Conservation (phyloP, 2,888 invertebrate species). For the Choristoneura rosaceana region DNA sequence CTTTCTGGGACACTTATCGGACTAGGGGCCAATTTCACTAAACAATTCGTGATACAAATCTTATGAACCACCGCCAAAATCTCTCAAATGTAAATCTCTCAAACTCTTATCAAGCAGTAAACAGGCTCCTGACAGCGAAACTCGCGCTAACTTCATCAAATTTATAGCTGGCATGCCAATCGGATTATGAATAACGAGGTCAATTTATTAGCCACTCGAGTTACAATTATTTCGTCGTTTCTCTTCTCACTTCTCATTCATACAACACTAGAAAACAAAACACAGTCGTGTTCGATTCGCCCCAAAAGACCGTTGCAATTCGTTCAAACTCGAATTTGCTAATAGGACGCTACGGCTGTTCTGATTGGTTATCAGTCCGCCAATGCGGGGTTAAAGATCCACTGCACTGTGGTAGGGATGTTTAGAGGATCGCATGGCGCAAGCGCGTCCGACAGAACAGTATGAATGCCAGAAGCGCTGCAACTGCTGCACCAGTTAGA, state of each 20-base stretch:
- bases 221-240: neutral
- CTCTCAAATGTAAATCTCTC: neutral
- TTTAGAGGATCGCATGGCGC: conserved; percentile 69
- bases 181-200: neutral
- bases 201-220: neutral
- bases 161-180: neutral
- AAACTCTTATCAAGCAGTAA: neutral
- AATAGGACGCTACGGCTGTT: conserved; percentile 13
- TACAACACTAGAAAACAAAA: neutral
- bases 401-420: conserved; percentile 42
- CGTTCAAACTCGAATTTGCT: conserved; percentile 10
- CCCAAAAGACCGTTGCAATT: conserved; percentile 6
- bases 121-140: neutral
- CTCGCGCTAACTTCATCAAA: neutral
- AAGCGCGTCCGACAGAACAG: conserved; percentile 73
- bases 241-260: too few species aligned
- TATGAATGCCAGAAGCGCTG: conserved; percentile 74
- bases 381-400: conserved; percentile 21
- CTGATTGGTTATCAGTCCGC: conserved; percentile 20
- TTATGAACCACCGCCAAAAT: neutral
- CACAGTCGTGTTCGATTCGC: neutral
- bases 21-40: neutral
- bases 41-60: neutral
- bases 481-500: conserved; percentile 76
- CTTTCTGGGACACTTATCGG: neutral